Base-by-base conservation (phyloP, 2,888 invertebrate species). In the Gastrophysa polygoni region DNA sequence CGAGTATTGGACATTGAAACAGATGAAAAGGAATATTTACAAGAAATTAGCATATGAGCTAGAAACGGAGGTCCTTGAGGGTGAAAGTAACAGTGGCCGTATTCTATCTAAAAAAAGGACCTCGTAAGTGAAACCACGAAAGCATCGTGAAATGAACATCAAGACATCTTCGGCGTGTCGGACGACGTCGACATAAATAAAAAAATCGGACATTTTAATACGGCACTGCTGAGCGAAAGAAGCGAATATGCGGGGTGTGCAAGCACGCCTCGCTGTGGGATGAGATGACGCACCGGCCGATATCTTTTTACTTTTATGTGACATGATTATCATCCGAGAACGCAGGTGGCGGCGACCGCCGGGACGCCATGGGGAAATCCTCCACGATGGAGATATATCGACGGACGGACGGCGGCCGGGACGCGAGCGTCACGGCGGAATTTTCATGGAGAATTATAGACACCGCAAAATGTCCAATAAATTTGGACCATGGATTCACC, bases 301-400 rank as follows among this genome's bases (percentile, higher is more conserved):
- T 77, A 77, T 78, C 75, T 77, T 69, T 65, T 72, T 75, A 75
- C 76, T 77, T 79, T 79, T 80, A 78, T 80, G 78, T 79, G 80
- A 80, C 80, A 78, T 79, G 79, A 79, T 80, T 79, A 79, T 80
- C 79, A 80, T 80, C 78, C 78, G 73, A 75, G 74, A 74, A 71
- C 77, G 78, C 80, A 80, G 80, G 80, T 80, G 80, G 78, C 73
- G 73, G 62, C 67, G 75, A 73, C 73, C 74, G 71, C 73, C 68
- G 72, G 68, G 70, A 75, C 76, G 74, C 21, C 75, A 73, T 75
- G 73, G 76, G 73, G 72, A 38, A n/a, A 74, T 74, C 71, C 73
- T 70, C 68, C 68, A 64, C 63, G 64, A 68, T 68, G 71, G 73
- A 76, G 76, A 76, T 76, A 75, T 75, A 73, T 66, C 51, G 54